Base-by-base conservation (phyloP, 2,888 invertebrate species). In the Cotesia congregata region DNA sequence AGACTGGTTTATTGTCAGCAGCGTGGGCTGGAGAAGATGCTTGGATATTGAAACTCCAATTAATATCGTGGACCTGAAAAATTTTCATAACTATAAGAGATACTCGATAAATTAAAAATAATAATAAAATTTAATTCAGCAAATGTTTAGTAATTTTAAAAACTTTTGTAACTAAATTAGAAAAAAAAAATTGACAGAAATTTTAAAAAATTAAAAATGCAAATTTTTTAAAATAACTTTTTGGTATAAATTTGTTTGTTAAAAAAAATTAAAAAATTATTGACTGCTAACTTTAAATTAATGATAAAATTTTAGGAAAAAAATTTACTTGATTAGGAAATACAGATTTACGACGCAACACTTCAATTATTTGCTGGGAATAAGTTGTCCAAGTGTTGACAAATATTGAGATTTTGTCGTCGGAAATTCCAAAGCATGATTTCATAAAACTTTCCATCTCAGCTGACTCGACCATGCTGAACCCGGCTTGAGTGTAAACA, bases 1-100 rank as follows among this genome's bases (percentile, higher is more conserved):
- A 84, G n/a, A 83, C 73, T 15, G 88, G 84, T 69, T 83, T 83
- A 1, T 81, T 83, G 72, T 87, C 85, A 78, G 85, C 86, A 15
- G 85, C 81, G 30, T 83, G 71, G 65, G 83, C 80, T 40, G 87
- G 84, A 6, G 89, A 88, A 1, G 88, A 84, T n/a, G 86, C 83
- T 80, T 83, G 84, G 20, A 89, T 78, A 78, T 87, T 86, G 9
- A 88, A 79, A 65, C 81, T 83, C 87, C 88, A 88, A 77, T 86
- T 84, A 6, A 89, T 82, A 50, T 86, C 85, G 67, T 84, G 83
- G 1, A 89, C 83, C 84, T 84, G 2, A 5, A 60, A 67, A 12
- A 50, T 20, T 17, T 12, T 40, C 9, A 6, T 30, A 30, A 30
- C 30, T 30, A 30, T 30, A 30, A 4, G 3, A 30, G 30, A 30